Conservation (phyloP, 2,888 invertebrate species). For the Eilema sororculum region DNA sequence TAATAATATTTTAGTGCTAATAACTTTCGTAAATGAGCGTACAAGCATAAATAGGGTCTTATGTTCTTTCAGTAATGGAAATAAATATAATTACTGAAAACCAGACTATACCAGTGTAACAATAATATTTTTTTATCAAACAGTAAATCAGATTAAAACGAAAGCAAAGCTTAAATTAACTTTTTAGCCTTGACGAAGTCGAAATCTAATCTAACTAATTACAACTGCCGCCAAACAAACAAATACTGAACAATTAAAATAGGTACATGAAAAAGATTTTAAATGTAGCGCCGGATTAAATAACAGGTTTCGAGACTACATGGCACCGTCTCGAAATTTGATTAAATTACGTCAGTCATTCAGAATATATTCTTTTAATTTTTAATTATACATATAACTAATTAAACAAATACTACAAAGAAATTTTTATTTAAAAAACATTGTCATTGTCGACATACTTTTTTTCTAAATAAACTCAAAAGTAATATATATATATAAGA, state of each 20-base stretch:
- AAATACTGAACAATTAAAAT: background rate
- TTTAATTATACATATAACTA: background rate
- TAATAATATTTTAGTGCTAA: background rate
- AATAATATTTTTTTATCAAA: background rate
- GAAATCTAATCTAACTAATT: constrained; percentile 4
- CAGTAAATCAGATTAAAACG: background rate
- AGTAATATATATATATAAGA: too few relatives aligned
- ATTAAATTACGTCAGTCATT: background rate
- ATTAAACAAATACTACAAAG: too few relatives aligned
- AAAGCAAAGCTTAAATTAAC: background rate
- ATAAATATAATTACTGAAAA: background rate
- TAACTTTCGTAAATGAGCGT: background rate
- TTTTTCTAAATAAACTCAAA: background rate
- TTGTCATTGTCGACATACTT: background rate
- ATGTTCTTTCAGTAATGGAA: background rate
- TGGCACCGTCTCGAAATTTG: background rate
- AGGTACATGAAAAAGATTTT: background rate
- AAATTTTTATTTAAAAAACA: background rate
- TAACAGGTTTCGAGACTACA: background rate
- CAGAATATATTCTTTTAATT: background rate
- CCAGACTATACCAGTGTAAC: background rate
- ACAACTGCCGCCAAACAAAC: constrained; percentile 1
- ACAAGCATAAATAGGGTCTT: too few relatives aligned
- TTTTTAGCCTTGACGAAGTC: constrained; percentile 1
- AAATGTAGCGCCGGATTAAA: background rate